These are phyloP conservation scores for Pygoscelis adeliae DNA, from an alignment of 2,113 vertebrate species.

Conservation along the genomic window DNA sequence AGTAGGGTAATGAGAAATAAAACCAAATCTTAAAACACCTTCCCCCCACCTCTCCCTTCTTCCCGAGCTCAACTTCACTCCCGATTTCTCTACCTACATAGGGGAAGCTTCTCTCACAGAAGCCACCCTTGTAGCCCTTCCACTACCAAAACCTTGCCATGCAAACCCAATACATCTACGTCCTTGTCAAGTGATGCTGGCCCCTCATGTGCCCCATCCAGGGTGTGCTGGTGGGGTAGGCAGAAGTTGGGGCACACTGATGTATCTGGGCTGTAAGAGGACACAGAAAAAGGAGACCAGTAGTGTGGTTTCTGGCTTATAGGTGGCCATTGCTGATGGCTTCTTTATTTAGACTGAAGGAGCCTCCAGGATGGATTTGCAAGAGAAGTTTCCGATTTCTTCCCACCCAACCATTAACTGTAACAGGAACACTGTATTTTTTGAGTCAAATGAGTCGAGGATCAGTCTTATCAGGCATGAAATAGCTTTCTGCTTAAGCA, in stretches of 20 bases:
- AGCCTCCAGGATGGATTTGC: neutral
- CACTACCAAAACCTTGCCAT: no score
- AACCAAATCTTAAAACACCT: no score
- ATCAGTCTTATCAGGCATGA: neutral
- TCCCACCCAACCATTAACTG: neutral
- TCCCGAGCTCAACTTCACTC: no score
- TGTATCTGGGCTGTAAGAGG: neutral
- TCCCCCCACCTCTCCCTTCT: no score
- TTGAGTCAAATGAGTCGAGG: neutral
- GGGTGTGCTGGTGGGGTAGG: neutral
- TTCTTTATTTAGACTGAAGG: neutral
- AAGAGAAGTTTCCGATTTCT: neutral
- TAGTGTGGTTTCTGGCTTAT: neutral
- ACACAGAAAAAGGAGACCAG: neutral
- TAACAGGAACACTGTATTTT: neutral
- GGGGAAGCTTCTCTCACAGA: no score
- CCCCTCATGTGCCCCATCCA: fast-evolving
- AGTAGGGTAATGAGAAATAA: no score
- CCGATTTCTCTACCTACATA: no score
- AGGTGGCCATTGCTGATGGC: neutral
- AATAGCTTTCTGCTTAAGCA: neutral
- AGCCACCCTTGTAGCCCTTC: no score
- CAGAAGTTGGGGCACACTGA: neutral
- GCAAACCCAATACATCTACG: no score
- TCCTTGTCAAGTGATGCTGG: neutral